A percentile compares a stretch with the other conserved stretches of the same genome.
These are phyloP conservation scores for Lysandra bellargus DNA, from an alignment of 2,888 invertebrate species.

Conservation along the genomic window DNA sequence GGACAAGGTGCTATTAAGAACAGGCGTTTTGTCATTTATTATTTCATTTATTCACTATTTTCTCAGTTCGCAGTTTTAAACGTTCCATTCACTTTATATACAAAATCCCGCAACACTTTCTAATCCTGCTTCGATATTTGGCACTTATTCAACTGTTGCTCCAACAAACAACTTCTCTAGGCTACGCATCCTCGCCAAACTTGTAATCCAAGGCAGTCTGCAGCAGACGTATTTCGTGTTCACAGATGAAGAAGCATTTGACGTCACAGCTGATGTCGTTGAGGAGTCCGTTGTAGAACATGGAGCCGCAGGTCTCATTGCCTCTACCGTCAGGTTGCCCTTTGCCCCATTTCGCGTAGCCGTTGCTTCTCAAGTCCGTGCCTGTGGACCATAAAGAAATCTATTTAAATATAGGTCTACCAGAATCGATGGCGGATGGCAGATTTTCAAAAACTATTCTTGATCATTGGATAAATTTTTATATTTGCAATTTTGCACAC, in stretches of 20 bases:
- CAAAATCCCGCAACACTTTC: not conserved
- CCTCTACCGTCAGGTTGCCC: slow-evolving; percentile 60
- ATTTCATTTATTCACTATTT: not conserved
- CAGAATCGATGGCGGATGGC: no score
- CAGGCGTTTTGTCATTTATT: not conserved
- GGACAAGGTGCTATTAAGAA: not conserved
- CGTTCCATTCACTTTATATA: not conserved
- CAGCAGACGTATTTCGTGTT: slow-evolving; percentile 53
- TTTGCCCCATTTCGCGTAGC: slow-evolving; percentile 56
- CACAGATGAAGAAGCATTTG: slow-evolving; percentile 61
- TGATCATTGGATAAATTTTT: no score
- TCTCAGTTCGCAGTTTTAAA: not conserved
- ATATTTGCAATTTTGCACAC: no score
- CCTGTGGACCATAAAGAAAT: slow-evolving; percentile 46
- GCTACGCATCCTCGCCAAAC: slow-evolving; percentile 38
- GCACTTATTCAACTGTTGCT: not conserved
- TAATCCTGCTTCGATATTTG: not conserved
- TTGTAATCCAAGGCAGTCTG: slow-evolving; percentile 39
- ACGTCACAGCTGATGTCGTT: slow-evolving; percentile 57
- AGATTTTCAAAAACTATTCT: no score
- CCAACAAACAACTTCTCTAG: not conserved
- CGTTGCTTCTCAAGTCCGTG: slow-evolving; percentile 49
- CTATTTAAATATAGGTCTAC: not conserved
- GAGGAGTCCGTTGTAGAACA: slow-evolving; percentile 59
- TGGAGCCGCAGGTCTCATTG: slow-evolving; percentile 59